Conservation (phyloP, 2,888 invertebrate genomes). For the Lepidonotus clava region DNA sequence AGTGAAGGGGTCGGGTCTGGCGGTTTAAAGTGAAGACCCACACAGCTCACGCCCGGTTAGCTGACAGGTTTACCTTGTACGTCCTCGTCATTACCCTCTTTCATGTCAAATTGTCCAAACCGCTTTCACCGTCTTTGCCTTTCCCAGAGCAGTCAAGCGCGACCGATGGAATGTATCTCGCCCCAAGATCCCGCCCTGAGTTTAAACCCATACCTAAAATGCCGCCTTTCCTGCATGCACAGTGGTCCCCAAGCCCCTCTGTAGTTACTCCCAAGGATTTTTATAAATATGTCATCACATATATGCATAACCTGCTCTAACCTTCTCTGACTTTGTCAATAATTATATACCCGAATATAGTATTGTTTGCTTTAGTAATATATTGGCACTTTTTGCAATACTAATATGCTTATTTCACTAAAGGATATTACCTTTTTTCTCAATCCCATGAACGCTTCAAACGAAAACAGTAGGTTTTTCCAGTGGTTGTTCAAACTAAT, state of each 20-base stretch:
- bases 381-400: too few species aligned
- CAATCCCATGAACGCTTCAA: too few species aligned
- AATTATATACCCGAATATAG: not conserved
- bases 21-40: too few species aligned
- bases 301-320: not conserved
- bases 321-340: not conserved
- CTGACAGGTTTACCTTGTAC: not conserved
- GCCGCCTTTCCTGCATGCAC: not conserved
- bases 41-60: too few species aligned
- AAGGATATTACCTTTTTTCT: too few species aligned
- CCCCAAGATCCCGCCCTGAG: too few species aligned
- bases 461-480: too few species aligned
- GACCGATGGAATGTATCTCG: not conserved
- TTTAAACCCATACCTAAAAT: too few species aligned
- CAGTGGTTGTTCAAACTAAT: too few species aligned
- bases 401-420: too few species aligned
- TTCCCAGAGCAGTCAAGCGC: not conserved
- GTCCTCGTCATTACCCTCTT: slow-evolving; percentile 4
- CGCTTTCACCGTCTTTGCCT: not conserved
- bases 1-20: too few species aligned
- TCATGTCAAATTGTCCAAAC: slow-evolving; percentile 22
- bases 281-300: not conserved
- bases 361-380: too few species aligned
- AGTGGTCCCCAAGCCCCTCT: not conserved
- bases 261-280: not conserved